Evolutionary conservation across 2,113 vertebrate genomes (phyloP), one percentile per base, ranked within the genome.

Genomic region (Odobenus rosmarus): DNA sequence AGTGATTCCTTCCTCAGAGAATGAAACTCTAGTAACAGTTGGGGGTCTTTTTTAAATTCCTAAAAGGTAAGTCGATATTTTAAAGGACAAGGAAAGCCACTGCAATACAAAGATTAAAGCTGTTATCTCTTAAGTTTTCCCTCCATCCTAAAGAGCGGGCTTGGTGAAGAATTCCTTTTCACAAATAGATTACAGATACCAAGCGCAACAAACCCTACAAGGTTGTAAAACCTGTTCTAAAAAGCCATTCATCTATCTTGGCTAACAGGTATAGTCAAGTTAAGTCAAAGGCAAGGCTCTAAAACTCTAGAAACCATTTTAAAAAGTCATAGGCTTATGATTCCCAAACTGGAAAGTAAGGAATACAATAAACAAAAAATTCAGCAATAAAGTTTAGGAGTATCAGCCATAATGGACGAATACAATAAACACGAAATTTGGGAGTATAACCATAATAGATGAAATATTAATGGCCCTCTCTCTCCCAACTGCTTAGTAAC

Each of bases 171-270:
- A 97, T 24, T 88, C 9, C 72, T 95, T 95, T 62, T 53, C 69
- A 80, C 26, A 87, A 42, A 88, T 5, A 93, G 61, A 69, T 84
- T 67, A 93, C 5, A 90, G 61, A 74, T 14, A 79, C 21, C n/a
- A 90, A 57, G 21, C 3, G 26, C 36, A 76, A 88, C 51, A 87
- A 84, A 88, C 51, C 49, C n/a, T 16, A 13, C 28, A 19, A 31
- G 80, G 85, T 55, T 90, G 46, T 82, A 81, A 97, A 96, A 96
- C 79, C 55, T 49, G 53, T 64, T 93, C 77, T 59, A 80, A 95
- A 82, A 42, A 59, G n/a, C 55, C 80, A 67, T 26, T 85, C 69
- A 72, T 55, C 79, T 61, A 67, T 42, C 85, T 74, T 81, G 42
- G 28, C 62, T 62, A 93, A 89, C 81, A 88, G 53, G 69, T 28